phyloP scores from a whole-genome alignment of 1,140 invertebrate genomes.

The Drosophila mayri region DNA sequence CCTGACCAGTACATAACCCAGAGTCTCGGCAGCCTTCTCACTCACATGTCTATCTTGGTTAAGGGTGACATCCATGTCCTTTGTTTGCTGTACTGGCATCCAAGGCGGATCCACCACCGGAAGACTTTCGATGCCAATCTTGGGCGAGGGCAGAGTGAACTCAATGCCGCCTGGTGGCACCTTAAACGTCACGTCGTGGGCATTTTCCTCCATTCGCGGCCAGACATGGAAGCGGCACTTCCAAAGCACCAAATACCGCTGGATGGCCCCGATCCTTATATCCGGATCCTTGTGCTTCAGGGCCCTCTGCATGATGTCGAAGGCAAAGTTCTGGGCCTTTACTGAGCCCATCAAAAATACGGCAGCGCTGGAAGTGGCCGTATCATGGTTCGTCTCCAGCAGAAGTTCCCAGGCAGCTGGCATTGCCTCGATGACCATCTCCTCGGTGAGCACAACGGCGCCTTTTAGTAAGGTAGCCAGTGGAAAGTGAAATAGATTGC shows the following conservation, averaged over 20 bases:
- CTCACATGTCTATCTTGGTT: conserved; percentile 98
- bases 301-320: conserved; percentile 94
- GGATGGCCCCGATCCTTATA: conserved; percentile 88
- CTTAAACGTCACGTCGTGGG: conserved; percentile 95
- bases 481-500: conserved; percentile 95
- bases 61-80: conserved; percentile 99
- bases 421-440: conserved; percentile 94
- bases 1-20: conserved; percentile 51
- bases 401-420: conserved; percentile 97
- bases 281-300: conserved; percentile 93
- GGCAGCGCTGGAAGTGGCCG: conserved; percentile 92
- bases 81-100: conserved; percentile 98
- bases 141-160: conserved; percentile 99
- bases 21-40: conserved; percentile 56
- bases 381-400: conserved; percentile 91
- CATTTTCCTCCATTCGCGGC: conserved; percentile 99
- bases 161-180: conserved; percentile 99
- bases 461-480: conserved; percentile 96
- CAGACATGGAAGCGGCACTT: conserved; percentile 99
- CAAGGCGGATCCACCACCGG: conserved; percentile 99
- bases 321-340: conserved; percentile 93
- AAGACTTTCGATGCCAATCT: conserved; percentile 97
- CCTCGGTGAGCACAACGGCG: conserved; percentile 94
- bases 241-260: conserved; percentile 97
- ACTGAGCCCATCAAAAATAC: conserved; percentile 97